These are phyloP conservation scores for Ptychadena robeensis DNA, from an alignment of 2,797 vertebrate species.

Conservation along the genomic window DNA sequence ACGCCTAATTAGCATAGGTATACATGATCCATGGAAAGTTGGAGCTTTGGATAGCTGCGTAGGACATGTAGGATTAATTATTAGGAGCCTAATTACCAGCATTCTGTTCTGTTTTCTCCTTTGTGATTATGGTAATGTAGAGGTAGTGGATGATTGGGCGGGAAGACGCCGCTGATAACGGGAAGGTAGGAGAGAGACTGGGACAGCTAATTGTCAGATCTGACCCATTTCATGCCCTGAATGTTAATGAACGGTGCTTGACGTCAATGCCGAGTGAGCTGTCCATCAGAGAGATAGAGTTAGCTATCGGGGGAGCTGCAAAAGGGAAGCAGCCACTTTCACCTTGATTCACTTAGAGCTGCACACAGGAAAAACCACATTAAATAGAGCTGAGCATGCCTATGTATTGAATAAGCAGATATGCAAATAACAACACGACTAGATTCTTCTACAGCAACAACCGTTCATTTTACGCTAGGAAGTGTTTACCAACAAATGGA, in stretches of 20 bases:
- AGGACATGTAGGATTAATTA: conserved; percentile 56
- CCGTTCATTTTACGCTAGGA: not conserved
- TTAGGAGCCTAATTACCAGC: conserved; percentile 54
- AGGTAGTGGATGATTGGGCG: conserved; percentile 61
- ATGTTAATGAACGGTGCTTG: conserved; percentile 78
- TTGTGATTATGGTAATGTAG: conserved; percentile 54
- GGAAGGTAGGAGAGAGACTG: conserved; percentile 67
- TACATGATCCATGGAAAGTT: conserved; percentile 31
- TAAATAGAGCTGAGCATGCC: conserved; percentile 1
- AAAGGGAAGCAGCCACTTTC: conserved; percentile 49
- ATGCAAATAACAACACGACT: not conserved
- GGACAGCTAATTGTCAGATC: conserved; percentile 68
- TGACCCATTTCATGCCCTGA: conserved; percentile 82
- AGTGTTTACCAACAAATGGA: not conserved
- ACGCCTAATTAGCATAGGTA: conserved; percentile 23
- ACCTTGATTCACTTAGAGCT: conserved; percentile 54
- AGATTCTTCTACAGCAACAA: not conserved
- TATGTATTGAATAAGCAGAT: not conserved
- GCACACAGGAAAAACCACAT: conserved; percentile 11
- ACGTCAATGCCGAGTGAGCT: conserved; percentile 76
- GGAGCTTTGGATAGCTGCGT: conserved; percentile 1
- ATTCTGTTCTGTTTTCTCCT: conserved; percentile 39
- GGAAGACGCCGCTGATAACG: conserved; percentile 65
- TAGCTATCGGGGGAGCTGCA: conserved; percentile 40
- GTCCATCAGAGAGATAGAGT: conserved; percentile 62